Evolutionary conservation across 2,797 vertebrate genomes (phyloP).

Genomic region (Fistularia commersonii): DNA sequence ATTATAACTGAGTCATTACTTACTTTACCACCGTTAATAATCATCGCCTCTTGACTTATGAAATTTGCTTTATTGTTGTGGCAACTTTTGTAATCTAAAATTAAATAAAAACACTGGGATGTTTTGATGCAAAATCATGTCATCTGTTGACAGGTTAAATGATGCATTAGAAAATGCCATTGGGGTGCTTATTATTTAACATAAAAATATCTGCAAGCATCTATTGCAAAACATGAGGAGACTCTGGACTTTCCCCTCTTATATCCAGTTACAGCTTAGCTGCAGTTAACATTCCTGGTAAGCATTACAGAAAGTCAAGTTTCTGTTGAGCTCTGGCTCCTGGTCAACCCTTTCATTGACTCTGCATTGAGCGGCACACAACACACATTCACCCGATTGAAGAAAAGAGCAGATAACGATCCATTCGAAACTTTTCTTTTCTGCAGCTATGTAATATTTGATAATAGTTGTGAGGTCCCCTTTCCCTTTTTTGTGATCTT

Average conservation of each 20-base stretch:
- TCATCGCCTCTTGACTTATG: too few relatives aligned
- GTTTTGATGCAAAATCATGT: neutral
- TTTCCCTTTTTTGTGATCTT: neutral
- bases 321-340: constrained; percentile 10
- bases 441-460: neutral
- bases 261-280: constrained; percentile 4
- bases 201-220: constrained; percentile 1
- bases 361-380: neutral
- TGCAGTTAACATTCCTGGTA: constrained; percentile 1
- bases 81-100: too few relatives aligned
- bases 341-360: neutral
- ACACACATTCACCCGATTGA: neutral
- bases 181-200: neutral
- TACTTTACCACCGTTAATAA: too few relatives aligned
- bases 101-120: neutral
- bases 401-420: too few relatives aligned
- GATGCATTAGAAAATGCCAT: neutral
- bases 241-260: neutral
- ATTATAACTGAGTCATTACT: too few relatives aligned
- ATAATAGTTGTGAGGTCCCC: neutral
- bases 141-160: too few relatives aligned
- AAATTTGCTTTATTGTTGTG: too few relatives aligned
- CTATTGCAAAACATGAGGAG: neutral
- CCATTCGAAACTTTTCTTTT: too few relatives aligned
- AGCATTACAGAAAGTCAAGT: neutral